phyloP scores from a whole-genome alignment of 2,113 vertebrate species.

The Lagenorhynchus albirostris region DNA sequence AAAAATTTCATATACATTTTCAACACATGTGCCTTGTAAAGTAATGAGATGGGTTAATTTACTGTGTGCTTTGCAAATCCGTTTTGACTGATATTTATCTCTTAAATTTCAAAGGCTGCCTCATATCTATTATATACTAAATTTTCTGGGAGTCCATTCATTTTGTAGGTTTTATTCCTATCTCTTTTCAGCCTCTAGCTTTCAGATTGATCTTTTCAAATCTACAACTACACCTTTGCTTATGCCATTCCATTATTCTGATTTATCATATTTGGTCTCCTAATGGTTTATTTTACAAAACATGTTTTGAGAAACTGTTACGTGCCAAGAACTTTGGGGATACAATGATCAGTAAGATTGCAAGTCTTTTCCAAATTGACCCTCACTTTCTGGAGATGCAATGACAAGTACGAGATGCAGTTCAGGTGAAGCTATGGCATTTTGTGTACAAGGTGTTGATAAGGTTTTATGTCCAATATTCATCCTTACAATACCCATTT shows the following conservation, averaged over 20 bases:
- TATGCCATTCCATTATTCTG: background rate
- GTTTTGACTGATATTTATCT: background rate
- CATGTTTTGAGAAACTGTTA: background rate
- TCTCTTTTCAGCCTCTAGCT: background rate
- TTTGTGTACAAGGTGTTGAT: background rate
- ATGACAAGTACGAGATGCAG: background rate
- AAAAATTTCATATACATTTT: background rate
- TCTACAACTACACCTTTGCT: background rate
- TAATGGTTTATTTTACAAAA: background rate
- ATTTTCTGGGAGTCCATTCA: background rate
- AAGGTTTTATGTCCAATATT: background rate
- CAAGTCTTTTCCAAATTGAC: background rate
- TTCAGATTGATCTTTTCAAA: background rate
- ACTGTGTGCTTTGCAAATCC: background rate
- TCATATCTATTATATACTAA: background rate
- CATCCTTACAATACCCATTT: background rate
- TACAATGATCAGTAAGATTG: background rate
- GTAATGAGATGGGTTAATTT: background rate
- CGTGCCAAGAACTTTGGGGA: background rate
- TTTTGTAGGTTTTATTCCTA: background rate
- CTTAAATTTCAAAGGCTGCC: background rate
- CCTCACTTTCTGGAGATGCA: background rate
- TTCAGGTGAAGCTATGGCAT: background rate
- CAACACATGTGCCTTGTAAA: background rate
- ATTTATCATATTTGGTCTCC: background rate